Conservation (phyloP, 2,113 vertebrate species). For the Boleophthalmus pectinirostris region DNA sequence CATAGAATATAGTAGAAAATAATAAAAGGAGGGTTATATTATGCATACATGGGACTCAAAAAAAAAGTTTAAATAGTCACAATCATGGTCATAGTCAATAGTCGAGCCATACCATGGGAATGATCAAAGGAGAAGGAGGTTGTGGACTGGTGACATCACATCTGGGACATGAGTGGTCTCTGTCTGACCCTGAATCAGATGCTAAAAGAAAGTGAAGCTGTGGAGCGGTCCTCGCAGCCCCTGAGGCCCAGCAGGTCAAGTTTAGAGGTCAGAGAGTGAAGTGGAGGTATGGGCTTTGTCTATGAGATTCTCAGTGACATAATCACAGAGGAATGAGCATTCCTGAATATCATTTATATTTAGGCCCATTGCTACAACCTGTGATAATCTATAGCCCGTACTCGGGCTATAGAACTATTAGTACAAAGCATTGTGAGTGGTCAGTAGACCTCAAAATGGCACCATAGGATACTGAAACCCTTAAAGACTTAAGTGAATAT, state of each 20-base stretch:
- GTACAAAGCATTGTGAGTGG: too few species aligned
- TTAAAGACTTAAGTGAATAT: not conserved
- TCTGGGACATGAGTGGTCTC: constrained; percentile 43
- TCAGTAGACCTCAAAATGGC: too few species aligned
- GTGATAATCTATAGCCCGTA: not conserved
- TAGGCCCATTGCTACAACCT: not conserved
- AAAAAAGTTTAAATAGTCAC: not conserved
- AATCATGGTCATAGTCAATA: not conserved
- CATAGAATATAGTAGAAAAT: too few species aligned
- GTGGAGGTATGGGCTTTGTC: not conserved
- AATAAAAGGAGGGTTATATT: too few species aligned
- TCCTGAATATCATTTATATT: not conserved
- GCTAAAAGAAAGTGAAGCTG: constrained; percentile 11
- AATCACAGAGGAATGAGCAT: not conserved
- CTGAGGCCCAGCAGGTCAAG: constrained; percentile 34
- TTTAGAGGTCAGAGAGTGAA: constrained; percentile 33
- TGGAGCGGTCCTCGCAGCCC: constrained; percentile 16
- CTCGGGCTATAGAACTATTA: too few species aligned
- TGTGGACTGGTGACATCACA: constrained; percentile 47
- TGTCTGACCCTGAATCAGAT: constrained; percentile 35
- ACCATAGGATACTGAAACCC: too few species aligned
- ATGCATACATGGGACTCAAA: too few species aligned
- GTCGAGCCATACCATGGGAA: too few species aligned
- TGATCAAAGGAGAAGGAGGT: not conserved
- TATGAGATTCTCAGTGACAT: not conserved